Evolutionary conservation across 92 coral and sea anemone genomes (phyloP), one percentile per base, ranked within the genome.

Genomic region (Epizoanthus ramosus): DNA sequence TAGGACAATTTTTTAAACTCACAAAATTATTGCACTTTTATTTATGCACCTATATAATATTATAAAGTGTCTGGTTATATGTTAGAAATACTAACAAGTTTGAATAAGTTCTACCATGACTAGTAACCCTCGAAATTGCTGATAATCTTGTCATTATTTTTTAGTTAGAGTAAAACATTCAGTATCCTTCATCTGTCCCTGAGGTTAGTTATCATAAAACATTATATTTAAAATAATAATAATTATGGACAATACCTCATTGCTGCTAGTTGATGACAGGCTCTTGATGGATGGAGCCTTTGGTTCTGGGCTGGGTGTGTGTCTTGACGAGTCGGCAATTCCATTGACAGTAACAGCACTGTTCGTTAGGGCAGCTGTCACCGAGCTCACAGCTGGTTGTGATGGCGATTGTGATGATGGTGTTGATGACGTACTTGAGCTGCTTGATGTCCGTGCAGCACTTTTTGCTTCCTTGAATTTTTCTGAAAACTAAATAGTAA

Each of bases 401-500:
- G 86, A 43, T 16, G 92, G 57, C 45, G 77, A 74, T 16, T 69
- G 75, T 3, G 82, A 68, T 19, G 88, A 53, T 53, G 86, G 80
- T 63, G 95, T 56, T 53, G 92, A 80, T 39, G 85, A 80, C 13
- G 81, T 79, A 61, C 93, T 92, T 15, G 92, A 85, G 57, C 90
- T 84, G 23, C 91, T 88, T n/a, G 89, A 80, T 13, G 99, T 71
- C 63, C 87, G 75, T 31, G 89, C 87, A 16, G 93, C 80, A 1
- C 94, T 94, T 71, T 93, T 92, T 4, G 98, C 99, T 83, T 96
- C 93, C 67, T 82, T 83, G 75, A 96, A 96, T 88, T 87, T 90
- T 33, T 94, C 98, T 72, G 96, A 96, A 92, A 96, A 96, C 99
- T 96, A 23, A 68, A 79, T 2, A 75, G 13, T 50, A 6, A 73